phyloP scores from a whole-genome alignment of 1,140 invertebrate species.

The Apolygus lucorum region DNA sequence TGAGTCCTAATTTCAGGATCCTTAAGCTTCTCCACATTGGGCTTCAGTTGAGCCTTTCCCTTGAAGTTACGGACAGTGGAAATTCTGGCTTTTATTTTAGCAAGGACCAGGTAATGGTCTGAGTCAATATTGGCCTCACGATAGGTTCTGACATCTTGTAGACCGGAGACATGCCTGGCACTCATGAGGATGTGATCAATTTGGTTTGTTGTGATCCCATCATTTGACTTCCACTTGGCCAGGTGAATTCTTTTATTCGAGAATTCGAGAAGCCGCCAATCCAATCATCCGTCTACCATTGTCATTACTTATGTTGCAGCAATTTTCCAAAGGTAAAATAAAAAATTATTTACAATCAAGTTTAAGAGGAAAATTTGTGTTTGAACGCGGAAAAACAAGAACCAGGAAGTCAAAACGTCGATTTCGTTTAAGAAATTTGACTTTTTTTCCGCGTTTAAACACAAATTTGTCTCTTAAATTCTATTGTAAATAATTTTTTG shows the following conservation, averaged over 20 bases:
- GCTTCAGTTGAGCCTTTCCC: background rate
- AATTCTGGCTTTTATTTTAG: background rate
- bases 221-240: background rate
- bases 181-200: background rate
- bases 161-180: background rate
- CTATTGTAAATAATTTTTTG: too few relatives aligned
- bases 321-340: too few relatives aligned
- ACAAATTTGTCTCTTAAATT: too few relatives aligned
- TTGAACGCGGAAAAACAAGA: too few relatives aligned
- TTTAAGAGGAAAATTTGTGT: too few relatives aligned
- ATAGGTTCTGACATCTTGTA: background rate
- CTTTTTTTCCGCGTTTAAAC: too few relatives aligned
- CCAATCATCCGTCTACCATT: background rate
- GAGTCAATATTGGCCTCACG: background rate
- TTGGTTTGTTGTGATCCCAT: background rate
- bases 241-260: background rate
- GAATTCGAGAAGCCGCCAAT: background rate
- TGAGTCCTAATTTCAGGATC: background rate
- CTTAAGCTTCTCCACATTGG: background rate
- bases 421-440: too few relatives aligned
- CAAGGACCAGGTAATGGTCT: background rate
- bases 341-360: too few relatives aligned
- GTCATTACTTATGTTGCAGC: too few relatives aligned
- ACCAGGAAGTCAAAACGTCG: too few relatives aligned
- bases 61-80: background rate